Base-by-base conservation (phyloP, 1,140 invertebrate genomes). In the Nebria ingens region DNA sequence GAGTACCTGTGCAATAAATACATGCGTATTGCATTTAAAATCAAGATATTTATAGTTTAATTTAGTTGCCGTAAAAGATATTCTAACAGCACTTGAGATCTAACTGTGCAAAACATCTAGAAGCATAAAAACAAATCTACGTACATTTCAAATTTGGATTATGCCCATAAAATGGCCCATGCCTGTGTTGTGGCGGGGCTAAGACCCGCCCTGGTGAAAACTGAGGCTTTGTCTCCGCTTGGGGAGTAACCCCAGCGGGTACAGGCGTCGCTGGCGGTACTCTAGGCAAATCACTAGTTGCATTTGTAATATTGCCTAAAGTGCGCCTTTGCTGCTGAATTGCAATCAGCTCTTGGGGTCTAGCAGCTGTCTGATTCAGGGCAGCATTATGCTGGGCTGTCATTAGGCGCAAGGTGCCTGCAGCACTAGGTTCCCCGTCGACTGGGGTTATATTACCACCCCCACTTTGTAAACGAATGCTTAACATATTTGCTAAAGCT, bases 401-500 rank as follows among this genome's bases (percentile, higher is more conserved):
- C 86, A 90, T 88, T 59, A 89, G 66, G 61, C 76, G 72, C 21
- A 87, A 70, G 9, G 85, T 85, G 11, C 85, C 84, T 1, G 85
- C 83, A 11, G 84, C 84, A 25, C 83, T 85, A 2, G 78, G 79
- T 60, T 83, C 79, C 63, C 65, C 53, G 55, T 59, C n/a, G 58
- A 61, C 11, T 61, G 22, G 29, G 56, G 53, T 51, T 56, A 58
- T 56, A 57, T 64, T 56, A 58, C 64, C 56, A 19, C 65, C 64
- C 59, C 73, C 64, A 61, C 71, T 68, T 64, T 60, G 78, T 71
- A 96, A 74, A 42, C 93, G 80, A 66, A 85, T 95, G 61, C 86
- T 96, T 50, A 97, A 74, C 85, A 97, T 91, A 71, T 95, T 94
- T 4, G 93, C 93, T 19, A 98, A 72, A 0, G 93, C 93, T 1